Evolutionary conservation across 1,140 invertebrate species (phyloP).

Genomic region (Drosophila biarmipes): DNA sequence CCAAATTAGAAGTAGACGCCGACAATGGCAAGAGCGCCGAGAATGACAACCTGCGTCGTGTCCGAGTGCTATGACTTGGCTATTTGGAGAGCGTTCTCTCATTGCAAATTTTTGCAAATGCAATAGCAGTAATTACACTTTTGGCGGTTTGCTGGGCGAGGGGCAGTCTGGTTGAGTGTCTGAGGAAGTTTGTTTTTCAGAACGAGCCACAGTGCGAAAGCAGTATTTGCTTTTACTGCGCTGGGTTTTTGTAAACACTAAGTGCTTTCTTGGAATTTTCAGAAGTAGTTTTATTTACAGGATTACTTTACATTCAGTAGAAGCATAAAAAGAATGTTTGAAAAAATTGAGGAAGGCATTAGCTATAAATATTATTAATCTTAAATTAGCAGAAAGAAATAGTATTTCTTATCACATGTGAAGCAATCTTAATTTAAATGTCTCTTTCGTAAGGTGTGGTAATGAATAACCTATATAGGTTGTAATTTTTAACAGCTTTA

Average conservation of each 20-base stretch:
- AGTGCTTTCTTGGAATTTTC: background rate
- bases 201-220: background rate
- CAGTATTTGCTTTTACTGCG: background rate
- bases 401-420: no score
- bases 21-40: constrained; percentile 22
- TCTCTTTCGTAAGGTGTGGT: background rate
- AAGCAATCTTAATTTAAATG: background rate
- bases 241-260: background rate
- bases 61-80: constrained; percentile 14
- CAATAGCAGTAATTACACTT: constrained; percentile 48
- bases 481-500: background rate
- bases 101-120: constrained; percentile 73
- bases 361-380: no score
- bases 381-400: no score
- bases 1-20: constrained; percentile 64
- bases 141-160: background rate
- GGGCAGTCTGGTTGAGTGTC: background rate
- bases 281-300: background rate
- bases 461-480: background rate
- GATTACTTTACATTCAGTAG: background rate
- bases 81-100: constrained; percentile 32
- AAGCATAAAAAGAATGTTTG: background rate
- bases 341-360: background rate
- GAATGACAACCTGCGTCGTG: constrained; percentile 16
- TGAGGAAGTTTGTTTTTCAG: constrained; percentile 1